Evolutionary conservation across 2,113 vertebrate genomes (phyloP).

Genomic region (Cichladusa arquata): DNA sequence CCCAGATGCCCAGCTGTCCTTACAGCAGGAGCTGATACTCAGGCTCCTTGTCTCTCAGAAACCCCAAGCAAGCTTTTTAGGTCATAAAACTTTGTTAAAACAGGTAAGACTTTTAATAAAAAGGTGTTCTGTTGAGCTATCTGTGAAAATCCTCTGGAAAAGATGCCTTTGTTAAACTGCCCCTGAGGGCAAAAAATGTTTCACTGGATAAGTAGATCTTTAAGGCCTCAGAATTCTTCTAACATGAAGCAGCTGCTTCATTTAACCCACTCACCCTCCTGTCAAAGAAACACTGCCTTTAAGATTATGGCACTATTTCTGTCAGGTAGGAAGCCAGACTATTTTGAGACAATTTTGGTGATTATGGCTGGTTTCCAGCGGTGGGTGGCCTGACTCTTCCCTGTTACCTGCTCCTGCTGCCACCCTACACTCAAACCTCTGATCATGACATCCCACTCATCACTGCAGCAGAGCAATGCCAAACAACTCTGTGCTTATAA

Average conservation of each 20-base stretch:
- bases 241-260: neutral
- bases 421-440: neutral
- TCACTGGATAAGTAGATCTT: neutral
- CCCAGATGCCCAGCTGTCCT: neutral
- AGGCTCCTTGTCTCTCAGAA: neutral
- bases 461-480: neutral
- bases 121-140: neutral
- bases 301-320: neutral
- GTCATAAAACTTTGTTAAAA: neutral
- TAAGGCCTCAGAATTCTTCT: neutral
- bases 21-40: neutral
- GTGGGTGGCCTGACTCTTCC: neutral
- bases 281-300: neutral
- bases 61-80: neutral
- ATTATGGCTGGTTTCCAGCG: neutral
- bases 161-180: neutral
- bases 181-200: neutral
- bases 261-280: neutral
- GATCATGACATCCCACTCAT: neutral
- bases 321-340: neutral
- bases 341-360: neutral
- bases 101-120: neutral
- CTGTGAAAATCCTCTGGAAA: neutral
- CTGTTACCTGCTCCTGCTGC: neutral
- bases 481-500: neutral